phyloP scores from a whole-genome alignment of 2,113 vertebrate species.

The Mobula birostris region DNA sequence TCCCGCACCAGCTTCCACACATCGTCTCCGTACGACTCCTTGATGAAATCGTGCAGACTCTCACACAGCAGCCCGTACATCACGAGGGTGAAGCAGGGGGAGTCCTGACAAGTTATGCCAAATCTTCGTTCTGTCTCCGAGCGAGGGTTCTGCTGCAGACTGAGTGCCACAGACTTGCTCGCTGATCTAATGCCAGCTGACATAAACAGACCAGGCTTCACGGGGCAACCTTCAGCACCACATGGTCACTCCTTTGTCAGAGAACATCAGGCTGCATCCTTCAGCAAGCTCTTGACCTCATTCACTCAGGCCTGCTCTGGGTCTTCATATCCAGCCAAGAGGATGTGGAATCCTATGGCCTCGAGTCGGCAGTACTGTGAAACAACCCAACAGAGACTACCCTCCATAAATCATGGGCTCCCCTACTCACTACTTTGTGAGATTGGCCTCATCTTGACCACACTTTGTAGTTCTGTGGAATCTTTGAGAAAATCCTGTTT shows the following conservation, averaged over 20 bases:
- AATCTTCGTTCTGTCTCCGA: background rate
- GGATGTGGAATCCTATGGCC: too few species aligned
- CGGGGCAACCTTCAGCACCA: background rate
- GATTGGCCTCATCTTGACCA: too few species aligned
- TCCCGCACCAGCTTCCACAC: slow-evolving; percentile 64
- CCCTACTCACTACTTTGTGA: too few species aligned
- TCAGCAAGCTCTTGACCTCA: background rate
- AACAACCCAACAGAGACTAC: too few species aligned
- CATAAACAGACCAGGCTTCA: background rate
- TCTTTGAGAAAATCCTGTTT: too few species aligned
- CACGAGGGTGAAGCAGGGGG: background rate
- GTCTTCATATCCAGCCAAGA: background rate
- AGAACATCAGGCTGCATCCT: background rate
- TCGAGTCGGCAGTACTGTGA: too few species aligned
- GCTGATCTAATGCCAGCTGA: background rate
- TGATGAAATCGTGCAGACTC: slow-evolving; percentile 66
- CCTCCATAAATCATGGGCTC: too few species aligned
- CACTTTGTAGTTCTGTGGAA: too few species aligned
- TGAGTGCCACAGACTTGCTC: background rate
- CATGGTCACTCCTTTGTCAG: background rate
- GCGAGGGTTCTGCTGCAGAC: background rate
- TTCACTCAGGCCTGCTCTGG: background rate
- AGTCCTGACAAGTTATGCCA: background rate
- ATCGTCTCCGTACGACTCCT: slow-evolving; percentile 62
- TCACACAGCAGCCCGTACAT: slow-evolving; percentile 65